Percentiles rank a stretch among this genome's conserved stretches.
These are phyloP conservation scores for Amphipoea lucens DNA, from an alignment of 2,888 invertebrate genomes.

Conservation along the genomic window DNA sequence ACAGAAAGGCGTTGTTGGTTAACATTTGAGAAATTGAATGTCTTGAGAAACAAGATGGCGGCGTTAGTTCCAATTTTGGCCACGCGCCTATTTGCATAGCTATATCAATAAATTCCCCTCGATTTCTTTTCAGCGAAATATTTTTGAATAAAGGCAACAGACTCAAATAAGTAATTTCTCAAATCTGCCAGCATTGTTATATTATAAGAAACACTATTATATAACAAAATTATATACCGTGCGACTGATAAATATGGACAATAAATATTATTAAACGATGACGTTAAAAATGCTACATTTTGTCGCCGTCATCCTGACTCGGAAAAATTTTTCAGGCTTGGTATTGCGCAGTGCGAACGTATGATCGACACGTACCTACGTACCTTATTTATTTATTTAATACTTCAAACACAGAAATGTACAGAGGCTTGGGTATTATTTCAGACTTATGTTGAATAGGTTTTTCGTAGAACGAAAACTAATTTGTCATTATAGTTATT, in stretches of 20 bases:
- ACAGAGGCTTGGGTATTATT: background rate
- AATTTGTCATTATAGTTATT: constrained; percentile 5
- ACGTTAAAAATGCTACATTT: constrained; percentile 28
- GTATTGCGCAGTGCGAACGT: constrained; percentile 27
- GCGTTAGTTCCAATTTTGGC: background rate
- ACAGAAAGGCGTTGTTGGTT: background rate
- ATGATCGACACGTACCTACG: constrained; percentile 4
- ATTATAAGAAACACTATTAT: background rate
- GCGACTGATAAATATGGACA: constrained; percentile 29
- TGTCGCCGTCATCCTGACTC: constrained; percentile 38
- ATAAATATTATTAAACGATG: constrained; percentile 41
- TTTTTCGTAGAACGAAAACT: constrained; percentile 16
- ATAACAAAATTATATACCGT: constrained; percentile 6
- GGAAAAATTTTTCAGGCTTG: constrained; percentile 2
- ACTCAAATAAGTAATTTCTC: no score
- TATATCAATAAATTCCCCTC: background rate
- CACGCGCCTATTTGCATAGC: background rate
- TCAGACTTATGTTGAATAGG: background rate
- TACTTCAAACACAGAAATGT: background rate
- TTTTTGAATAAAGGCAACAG: no score
- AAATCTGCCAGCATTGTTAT: background rate
- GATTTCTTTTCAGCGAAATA: background rate
- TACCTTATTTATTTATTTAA: background rate
- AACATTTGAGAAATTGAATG: background rate
- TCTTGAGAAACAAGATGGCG: background rate